Percentiles rank a stretch among this genome's conserved stretches.
These are phyloP conservation scores for Laticauda colubrina DNA, from an alignment of 2,113 vertebrate genomes.

Conservation along the genomic window DNA sequence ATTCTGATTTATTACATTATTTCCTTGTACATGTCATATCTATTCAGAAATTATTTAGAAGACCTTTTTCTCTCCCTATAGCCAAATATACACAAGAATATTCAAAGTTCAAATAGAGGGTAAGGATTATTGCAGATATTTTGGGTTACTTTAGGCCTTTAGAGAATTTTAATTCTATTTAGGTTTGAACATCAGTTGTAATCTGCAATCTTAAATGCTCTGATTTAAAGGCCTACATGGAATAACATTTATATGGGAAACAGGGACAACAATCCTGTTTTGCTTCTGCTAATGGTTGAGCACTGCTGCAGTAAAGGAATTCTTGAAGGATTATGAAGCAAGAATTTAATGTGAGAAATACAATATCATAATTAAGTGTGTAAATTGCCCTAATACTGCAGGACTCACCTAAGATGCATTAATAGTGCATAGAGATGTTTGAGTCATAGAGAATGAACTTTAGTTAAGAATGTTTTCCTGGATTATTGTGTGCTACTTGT, in stretches of 20 bases:
- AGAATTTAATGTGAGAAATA: neutral
- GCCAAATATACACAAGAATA: neutral
- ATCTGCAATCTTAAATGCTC: constrained; percentile 8
- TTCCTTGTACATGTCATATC: neutral
- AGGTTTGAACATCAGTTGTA: neutral
- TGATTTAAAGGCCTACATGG: constrained; percentile 35
- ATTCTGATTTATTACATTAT: neutral
- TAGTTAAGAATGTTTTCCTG: constrained; percentile 60
- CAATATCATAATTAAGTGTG: neutral
- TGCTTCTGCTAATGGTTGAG: constrained; percentile 27
- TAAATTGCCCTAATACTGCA: constrained; percentile 40
- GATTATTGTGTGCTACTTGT: constrained; percentile 60
- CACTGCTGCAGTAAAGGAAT: constrained; percentile 38
- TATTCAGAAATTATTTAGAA: neutral
- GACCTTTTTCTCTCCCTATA: neutral
- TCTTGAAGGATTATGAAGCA: neutral
- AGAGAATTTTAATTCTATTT: neutral
- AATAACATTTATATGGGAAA: constrained; percentile 19
- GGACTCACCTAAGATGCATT: constrained; percentile 49
- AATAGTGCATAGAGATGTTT: constrained; percentile 49
- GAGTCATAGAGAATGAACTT: constrained; percentile 63
- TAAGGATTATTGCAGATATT: neutral
- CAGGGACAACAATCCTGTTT: constrained; percentile 24
- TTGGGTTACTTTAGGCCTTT: neutral
- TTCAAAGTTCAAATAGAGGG: neutral